Evolutionary conservation across 2,113 vertebrate species (phyloP).

Genomic region (Chaetura pelagica): DNA sequence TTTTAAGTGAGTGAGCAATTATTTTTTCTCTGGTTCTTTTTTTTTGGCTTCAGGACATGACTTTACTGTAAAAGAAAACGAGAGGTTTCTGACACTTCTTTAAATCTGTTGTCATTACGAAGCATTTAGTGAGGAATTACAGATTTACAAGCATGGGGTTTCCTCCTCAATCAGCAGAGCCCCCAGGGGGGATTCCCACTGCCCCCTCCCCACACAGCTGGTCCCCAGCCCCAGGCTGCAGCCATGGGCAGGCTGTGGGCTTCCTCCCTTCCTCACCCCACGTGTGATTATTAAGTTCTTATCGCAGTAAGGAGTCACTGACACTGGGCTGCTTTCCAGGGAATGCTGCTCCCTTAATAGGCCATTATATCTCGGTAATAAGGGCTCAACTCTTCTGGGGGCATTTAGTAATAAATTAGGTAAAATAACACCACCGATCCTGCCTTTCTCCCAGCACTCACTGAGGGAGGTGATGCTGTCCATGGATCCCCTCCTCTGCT

Average conservation of each 20-base stretch:
- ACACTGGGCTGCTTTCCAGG: conserved; percentile 67
- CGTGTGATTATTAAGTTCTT: conserved; percentile 69
- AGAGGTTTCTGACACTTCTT: conserved; percentile 28
- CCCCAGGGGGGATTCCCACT: background rate
- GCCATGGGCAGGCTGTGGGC: background rate
- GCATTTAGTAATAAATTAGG: conserved; percentile 68
- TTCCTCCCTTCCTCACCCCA: conserved; percentile 50
- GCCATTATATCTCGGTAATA: conserved; percentile 57
- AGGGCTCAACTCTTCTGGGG: conserved; percentile 68
- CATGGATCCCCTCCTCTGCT: background rate
- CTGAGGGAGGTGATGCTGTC: background rate
- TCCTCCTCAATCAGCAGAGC: conserved; percentile 20
- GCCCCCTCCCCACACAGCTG: background rate
- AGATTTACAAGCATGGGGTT: conserved; percentile 21
- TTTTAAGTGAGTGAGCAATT: background rate
- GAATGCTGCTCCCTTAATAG: conserved; percentile 69
- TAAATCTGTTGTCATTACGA: background rate
- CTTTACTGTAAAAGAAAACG: conserved; percentile 26
- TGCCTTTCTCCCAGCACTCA: background rate
- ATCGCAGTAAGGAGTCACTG: conserved; percentile 65
- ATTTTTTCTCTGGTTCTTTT: background rate
- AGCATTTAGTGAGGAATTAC: conserved; percentile 48
- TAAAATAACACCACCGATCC: conserved; percentile 46
- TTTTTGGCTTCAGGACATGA: conserved; percentile 7
- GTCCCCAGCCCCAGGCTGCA: background rate